A percentile compares a stretch with the other conserved stretches of the same genome.
Evolutionary conservation across 2,888 invertebrate genomes (phyloP).

Genomic region (Cataglyphis rosenhaueri): DNA sequence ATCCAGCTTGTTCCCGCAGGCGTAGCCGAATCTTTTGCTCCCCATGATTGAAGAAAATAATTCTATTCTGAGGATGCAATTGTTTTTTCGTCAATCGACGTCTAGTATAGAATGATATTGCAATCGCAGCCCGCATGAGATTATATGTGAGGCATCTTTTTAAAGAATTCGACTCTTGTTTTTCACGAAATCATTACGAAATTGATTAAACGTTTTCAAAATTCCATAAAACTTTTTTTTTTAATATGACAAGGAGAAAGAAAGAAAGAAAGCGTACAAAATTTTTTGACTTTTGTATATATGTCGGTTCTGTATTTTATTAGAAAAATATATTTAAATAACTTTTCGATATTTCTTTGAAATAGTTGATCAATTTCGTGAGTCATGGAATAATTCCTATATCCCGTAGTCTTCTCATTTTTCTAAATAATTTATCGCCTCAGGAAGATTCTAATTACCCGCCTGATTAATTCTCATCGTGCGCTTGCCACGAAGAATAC

Average conservation of each 20-base stretch:
- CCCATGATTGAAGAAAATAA: neutral
- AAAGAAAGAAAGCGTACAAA: neutral
- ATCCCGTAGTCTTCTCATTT: neutral
- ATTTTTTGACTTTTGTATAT: neutral
- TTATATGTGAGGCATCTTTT: neutral
- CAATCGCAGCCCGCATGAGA: neutral
- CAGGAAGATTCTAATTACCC: constrained; percentile 21
- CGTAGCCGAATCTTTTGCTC: neutral
- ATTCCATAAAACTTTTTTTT: neutral
- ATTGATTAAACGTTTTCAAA: neutral
- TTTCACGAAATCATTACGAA: neutral
- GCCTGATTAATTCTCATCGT: constrained; percentile 13
- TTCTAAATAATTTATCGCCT: constrained; percentile 19
- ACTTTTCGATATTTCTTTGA: neutral
- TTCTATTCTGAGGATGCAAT: neutral
- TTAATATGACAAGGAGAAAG: neutral
- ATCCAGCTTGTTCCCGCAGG: neutral
- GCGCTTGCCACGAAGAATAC: neutral
- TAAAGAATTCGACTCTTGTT: neutral
- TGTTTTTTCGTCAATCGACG: neutral
- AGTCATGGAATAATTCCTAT: neutral
- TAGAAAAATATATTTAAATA: neutral
- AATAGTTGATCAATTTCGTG: neutral
- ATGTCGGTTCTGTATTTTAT: no score
- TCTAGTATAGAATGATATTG: neutral